A percentile compares a stretch with the other conserved stretches of the same genome.
Conservation (phyloP, 2,113 vertebrate genomes). For the Antechinus stuartii region DNA sequence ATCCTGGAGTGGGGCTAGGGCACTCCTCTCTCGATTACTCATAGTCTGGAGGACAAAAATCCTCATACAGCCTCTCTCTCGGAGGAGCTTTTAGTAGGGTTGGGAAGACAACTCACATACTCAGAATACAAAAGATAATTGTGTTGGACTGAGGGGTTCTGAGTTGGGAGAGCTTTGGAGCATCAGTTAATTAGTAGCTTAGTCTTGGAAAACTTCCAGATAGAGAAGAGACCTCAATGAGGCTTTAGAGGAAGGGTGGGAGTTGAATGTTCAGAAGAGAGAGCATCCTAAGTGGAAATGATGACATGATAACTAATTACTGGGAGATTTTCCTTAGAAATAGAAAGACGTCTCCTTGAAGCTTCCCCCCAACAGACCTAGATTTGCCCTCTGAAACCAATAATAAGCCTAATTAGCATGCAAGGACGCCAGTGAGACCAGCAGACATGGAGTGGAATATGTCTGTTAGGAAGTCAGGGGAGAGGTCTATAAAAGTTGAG, state of each 20-base stretch:
- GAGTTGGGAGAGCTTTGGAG: background rate
- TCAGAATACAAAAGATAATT: background rate
- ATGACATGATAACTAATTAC: background rate
- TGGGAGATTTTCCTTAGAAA: background rate
- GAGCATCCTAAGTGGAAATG: background rate
- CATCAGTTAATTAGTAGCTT: background rate
- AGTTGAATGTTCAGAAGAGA: background rate
- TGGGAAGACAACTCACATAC: background rate
- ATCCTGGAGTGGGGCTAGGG: background rate
- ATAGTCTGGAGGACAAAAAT: background rate
- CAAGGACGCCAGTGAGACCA: background rate
- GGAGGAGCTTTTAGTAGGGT: background rate
- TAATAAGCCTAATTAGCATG: background rate
- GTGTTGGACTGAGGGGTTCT: background rate
- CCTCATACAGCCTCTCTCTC: background rate
- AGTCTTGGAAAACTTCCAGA: background rate
- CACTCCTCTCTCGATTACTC: background rate
- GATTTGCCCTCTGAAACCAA: background rate
- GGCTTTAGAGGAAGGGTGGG: background rate
- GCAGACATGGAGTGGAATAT: background rate
- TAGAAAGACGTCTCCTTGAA: background rate
- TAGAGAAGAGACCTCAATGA: background rate
- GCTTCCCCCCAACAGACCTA: background rate
- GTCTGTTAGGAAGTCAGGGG: background rate
- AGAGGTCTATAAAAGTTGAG: background rate